Evolutionary conservation across 2,888 invertebrate species (phyloP).

Genomic region (Platerodrilus igneus): DNA sequence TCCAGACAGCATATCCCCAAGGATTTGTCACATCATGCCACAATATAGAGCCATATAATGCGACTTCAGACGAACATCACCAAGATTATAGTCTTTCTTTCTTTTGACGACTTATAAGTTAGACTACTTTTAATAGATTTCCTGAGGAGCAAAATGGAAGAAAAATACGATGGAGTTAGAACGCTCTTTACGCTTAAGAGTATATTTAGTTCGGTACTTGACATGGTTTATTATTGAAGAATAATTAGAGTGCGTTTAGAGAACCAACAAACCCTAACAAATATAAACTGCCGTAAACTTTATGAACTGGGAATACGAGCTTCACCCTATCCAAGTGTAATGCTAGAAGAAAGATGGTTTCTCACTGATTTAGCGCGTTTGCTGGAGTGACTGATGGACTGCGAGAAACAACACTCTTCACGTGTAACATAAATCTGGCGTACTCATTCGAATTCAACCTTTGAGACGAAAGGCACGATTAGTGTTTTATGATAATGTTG

Average conservation of each 20-base stretch:
- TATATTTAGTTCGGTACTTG: slow-evolving; percentile 17
- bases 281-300: slow-evolving; percentile 43
- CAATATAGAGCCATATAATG: slow-evolving; percentile 35
- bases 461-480: slow-evolving; percentile 29
- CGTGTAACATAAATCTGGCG: slow-evolving; percentile 48
- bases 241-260: slow-evolving; percentile 46
- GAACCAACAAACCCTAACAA: slow-evolving; percentile 42
- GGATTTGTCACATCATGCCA: slow-evolving; percentile 46
- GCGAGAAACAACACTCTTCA: slow-evolving; percentile 47
- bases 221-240: slow-evolving; percentile 44
- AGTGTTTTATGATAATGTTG: slow-evolving; percentile 27
- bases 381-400: slow-evolving; percentile 45
- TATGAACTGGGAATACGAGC: slow-evolving; percentile 45
- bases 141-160: slow-evolving; percentile 12
- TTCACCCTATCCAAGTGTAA: slow-evolving; percentile 5
- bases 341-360: too few relatives aligned
- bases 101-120: slow-evolving; percentile 31
- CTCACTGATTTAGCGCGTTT: slow-evolving; percentile 46
- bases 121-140: slow-evolving; percentile 21
- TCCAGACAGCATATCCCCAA: slow-evolving; percentile 36
- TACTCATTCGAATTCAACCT: slow-evolving; percentile 19
- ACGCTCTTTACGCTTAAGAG: slow-evolving; percentile 9
- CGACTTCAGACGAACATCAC: slow-evolving; percentile 20
- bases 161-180: slow-evolving; percentile 15
- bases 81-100: slow-evolving; percentile 22